Percentiles rank a stretch among this genome's conserved stretches.
These are phyloP conservation scores for Pogona vitticeps DNA, from an alignment of 2,113 vertebrate genomes.

Conservation along the genomic window DNA sequence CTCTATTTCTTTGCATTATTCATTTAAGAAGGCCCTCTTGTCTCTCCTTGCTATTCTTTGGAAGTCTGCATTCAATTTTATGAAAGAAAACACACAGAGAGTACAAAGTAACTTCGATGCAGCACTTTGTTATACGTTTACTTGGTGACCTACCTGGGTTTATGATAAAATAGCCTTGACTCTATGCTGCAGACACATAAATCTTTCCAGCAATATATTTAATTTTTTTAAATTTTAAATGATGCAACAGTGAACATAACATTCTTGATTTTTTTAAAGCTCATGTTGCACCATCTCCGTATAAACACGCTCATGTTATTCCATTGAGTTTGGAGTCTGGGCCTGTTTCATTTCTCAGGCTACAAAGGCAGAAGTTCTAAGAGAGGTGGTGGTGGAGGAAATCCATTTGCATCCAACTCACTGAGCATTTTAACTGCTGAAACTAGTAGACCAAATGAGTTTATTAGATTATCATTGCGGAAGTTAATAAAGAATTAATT, in stretches of 20 bases:
- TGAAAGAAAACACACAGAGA: no score
- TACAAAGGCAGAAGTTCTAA: constrained; percentile 71
- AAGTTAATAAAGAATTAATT: constrained; percentile 98
- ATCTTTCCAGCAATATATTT: background rate
- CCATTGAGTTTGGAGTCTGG: constrained; percentile 10
- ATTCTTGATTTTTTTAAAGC: background rate
- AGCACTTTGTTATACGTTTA: background rate
- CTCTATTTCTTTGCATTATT: no score
- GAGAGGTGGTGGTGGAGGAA: constrained; percentile 62
- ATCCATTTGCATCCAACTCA: constrained; percentile 78
- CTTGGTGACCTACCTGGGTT: background rate
- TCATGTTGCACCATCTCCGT: background rate
- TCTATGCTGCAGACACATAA: background rate
- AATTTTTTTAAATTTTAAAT: background rate
- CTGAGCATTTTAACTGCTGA: constrained; percentile 78
- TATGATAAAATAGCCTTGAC: background rate
- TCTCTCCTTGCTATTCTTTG: no score
- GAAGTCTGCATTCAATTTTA: no score
- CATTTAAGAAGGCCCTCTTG: no score
- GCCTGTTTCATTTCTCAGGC: constrained; percentile 75
- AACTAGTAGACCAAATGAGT: constrained; percentile 83
- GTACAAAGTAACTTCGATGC: background rate
- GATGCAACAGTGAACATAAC: background rate
- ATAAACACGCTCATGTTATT: fast-evolving
- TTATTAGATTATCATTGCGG: constrained; percentile 88